Evolutionary conservation across 2,113 vertebrate genomes (phyloP), one percentile per base, ranked within the genome.

Genomic region (Plectropomus leopardus): DNA sequence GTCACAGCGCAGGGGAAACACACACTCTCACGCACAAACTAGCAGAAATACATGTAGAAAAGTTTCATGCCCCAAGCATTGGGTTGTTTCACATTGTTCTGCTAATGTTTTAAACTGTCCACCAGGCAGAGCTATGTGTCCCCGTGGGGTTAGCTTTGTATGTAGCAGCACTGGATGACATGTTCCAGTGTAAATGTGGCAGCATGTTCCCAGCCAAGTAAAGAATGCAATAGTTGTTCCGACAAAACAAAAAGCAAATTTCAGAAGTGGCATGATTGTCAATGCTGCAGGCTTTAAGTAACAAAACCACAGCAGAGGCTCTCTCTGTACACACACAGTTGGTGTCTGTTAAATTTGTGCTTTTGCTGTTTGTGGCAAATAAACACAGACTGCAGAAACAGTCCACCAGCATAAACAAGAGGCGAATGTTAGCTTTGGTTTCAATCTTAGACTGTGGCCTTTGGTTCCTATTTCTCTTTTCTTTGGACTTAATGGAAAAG

Each of bases 1-100:
- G 63, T 88, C 80, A 86, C 7, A n/a, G 10, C 36, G 21, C 34
- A 42, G 8, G 28, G 9, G 7, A 65, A 24, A 58, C 15, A 16
- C 82, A 48, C 21, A 57, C 36, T 40, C 50, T 21, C 40, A 28
- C 21, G 45, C 32, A 36, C 57, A 64, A 14, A n/a, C 44, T 17
- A 61, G 40, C 32, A 17, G 26, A 53, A 42, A 47, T 19, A 14
- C 4, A 69, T 23, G 32, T 7, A 26, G 4, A 40, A 32, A 24
- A 30, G 48, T 53, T 8, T 30, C 23, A 30, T 7, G 30, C 15
- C 4, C 7, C 15, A 26, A 34, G 32, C 32, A 19, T 66, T 51
- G n/a, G 45, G 17, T 21, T 26, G 36, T 55, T 16, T 55, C 28
- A 17, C 2, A 14, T 15, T 28, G 24, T 58, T 30, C 19, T 5